Evolutionary conservation across 2,888 invertebrate species (phyloP), one percentile per base, ranked within the genome.

Genomic region (Ditula angustiorana): DNA sequence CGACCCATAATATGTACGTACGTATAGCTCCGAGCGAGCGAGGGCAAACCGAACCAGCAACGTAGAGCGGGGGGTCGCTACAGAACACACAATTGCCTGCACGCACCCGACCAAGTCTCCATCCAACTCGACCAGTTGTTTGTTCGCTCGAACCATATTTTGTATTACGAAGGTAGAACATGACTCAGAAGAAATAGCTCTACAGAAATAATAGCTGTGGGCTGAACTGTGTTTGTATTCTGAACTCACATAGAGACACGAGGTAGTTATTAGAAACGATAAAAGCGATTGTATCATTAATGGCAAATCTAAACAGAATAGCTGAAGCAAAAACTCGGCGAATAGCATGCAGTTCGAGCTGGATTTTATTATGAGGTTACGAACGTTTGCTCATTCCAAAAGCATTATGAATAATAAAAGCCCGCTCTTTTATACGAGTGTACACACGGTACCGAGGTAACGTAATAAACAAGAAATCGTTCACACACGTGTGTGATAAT

Each of bases 11-110:
- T 66, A 67, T 56, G 67, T 67, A 69, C 26, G 56, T 88, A 90
- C 85, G 88, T 90, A 90, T 88, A 90, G 82, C 86, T 86, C 84
- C 80, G 77, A 75, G 76, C 79, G 78, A 82, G 83, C 86, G 87
- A 88, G 87, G 88, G 88, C 87, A 87, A 83, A 86, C 86, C 83
- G 68, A 74, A 74, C 73, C 76, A 76, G 76, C 79, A 81, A 70
- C 68, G 58, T 69, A 82, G 82, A 85, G 85, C 87, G 85, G 87
- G 86, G 88, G 86, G 86, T 85, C 85, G 86, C 76, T 70, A 66
- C 69, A 66, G 72, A 71, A 77, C 74, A 69, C 66, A 77, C 77
- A 77, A 81, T 76, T 83, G 84, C 81, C 85, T 85, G 84, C 86
- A 88, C 88, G 88, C 87, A 89, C 82, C 83, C 82, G 76, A 82